Base-by-base conservation (phyloP, 1,140 invertebrate genomes). In the Hyles vespertilio region DNA sequence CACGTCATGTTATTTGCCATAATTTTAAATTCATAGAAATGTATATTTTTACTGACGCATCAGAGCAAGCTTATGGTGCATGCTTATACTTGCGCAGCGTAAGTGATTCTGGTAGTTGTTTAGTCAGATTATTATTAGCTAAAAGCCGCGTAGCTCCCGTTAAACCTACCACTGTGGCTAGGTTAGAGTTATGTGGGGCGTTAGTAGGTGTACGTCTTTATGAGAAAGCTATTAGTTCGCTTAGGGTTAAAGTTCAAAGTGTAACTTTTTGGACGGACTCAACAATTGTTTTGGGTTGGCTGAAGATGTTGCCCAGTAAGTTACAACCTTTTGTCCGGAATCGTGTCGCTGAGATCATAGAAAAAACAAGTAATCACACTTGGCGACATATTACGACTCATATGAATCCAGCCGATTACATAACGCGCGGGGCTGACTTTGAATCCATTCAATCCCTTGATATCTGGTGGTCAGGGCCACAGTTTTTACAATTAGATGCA, bases 121-220 rank as follows among this genome's bases (percentile, higher is more conserved):
- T 34, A 11, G 55, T 61, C 12, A 36, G 55, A 3, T 12, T 61
- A 2, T 11, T 61, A 4, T 8, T 45, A 9, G 46, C 59, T 3
- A 90, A 90, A 65, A 66, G 74, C 34, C 58, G 80, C 45, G 87
- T 91, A 1, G 76, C 89, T 50, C 89, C 89, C n/a, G 51, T 90
- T 6, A 89, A 89, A n/a, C 56, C 58, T 8, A 51, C 56, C 0
- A 78, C 82, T 9, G 52, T 57, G n/a, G 55, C 60, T 10, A 45
- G 55, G 11, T 40, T 61, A 1, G 59, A 61, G 50, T 69, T 91
- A 11, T 81, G 67, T 53, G 89, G 69, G 6, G 89, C 89, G 4
- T 56, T 77, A 4, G 48, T 89, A 5, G 63, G 85, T 9, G 70
- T 73, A 4, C 60, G 70, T 2, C 32, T 88, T 32, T 56, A 74